Percentiles rank a stretch among this genome's conserved stretches.
phyloP scores from a whole-genome alignment of 1,140 invertebrate genomes.

The Trypoxylus dichotomus region DNA sequence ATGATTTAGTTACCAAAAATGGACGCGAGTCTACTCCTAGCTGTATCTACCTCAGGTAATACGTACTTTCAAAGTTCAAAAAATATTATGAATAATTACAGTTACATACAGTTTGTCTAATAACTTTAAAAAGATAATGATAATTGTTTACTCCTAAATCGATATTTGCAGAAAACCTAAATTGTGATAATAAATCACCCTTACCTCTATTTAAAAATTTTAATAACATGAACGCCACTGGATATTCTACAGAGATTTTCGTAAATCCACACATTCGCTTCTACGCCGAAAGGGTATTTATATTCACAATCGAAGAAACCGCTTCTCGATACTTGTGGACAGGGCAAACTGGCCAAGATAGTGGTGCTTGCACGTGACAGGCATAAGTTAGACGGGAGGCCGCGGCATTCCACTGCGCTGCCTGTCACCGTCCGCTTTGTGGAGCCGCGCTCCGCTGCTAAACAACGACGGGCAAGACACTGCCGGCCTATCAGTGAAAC shows the following conservation, averaged over 20 bases:
- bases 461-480: conserved; percentile 31
- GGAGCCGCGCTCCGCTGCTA: conserved; percentile 39
- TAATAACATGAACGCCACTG: background rate
- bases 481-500: conserved; percentile 24
- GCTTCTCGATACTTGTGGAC: background rate
- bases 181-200: too few relatives aligned
- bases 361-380: conserved; percentile 50
- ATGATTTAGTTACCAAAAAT: too few relatives aligned
- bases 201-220: too few relatives aligned
- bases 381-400: conserved; percentile 49
- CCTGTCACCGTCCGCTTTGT: conserved; percentile 48
- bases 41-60: too few relatives aligned
- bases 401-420: conserved; percentile 46
- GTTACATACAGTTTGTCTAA: too few relatives aligned
- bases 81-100: too few relatives aligned
- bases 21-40: too few relatives aligned
- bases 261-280: background rate
- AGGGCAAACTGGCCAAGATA: conserved; percentile 37
- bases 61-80: too few relatives aligned
- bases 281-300: background rate
- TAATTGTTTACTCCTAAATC: too few relatives aligned
- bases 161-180: too few relatives aligned
- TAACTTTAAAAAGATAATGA: too few relatives aligned
- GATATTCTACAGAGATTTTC: background rate
- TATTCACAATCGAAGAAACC: conserved; percentile 21